Evolutionary conservation across 1,140 invertebrate species (phyloP).

Genomic region (Diachasmimorpha longicaudata): DNA sequence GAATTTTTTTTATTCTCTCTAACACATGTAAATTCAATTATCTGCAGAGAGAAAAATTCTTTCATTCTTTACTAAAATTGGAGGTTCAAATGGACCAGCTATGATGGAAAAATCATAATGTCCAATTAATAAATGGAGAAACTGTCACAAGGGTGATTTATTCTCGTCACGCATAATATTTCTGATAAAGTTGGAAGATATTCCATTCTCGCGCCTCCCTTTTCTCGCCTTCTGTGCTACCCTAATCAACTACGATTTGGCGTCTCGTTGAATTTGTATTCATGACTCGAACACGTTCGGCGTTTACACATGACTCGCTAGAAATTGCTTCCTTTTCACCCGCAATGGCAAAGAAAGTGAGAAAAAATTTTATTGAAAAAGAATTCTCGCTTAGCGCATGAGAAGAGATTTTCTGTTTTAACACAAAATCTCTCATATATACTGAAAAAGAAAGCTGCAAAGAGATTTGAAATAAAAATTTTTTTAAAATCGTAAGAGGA

Average conservation of each 20-base stretch:
- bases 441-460: no score
- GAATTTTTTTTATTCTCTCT: slow-evolving; percentile 4
- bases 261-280: neutral
- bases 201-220: neutral
- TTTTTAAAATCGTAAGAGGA: slow-evolving; percentile 29
- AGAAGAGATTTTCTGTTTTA: no score
- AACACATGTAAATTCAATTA: neutral
- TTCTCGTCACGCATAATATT: slow-evolving; percentile 50
- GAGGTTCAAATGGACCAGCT: neutral
- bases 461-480: no score
- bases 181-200: neutral
- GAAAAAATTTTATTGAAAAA: slow-evolving; percentile 15
- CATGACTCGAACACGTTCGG: neutral
- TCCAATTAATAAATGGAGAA: neutral
- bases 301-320: neutral
- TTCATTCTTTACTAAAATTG: neutral
- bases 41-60: neutral
- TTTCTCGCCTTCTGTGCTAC: neutral
- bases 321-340: neutral
- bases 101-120: neutral
- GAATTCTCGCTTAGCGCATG: no score
- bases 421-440: no score
- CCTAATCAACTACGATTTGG: slow-evolving; percentile 2
- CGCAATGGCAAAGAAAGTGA: neutral
- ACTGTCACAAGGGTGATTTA: slow-evolving; percentile 18